phyloP scores from a whole-genome alignment of 2,113 vertebrate species.

The Malaclemys terrapin region DNA sequence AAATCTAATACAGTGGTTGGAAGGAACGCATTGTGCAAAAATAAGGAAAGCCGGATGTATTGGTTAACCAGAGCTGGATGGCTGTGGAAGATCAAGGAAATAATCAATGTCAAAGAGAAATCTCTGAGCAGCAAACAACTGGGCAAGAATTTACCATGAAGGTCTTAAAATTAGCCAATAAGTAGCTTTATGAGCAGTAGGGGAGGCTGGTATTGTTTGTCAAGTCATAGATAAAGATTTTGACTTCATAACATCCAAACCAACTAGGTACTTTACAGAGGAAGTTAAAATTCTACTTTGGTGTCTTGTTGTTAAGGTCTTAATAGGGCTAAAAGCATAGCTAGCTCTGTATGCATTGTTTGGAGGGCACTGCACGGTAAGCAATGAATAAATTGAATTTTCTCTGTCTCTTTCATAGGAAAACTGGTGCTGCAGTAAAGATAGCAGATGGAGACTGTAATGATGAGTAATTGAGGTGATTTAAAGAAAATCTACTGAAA shows the following conservation, averaged over 20 bases:
- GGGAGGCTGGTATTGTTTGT: neutral
- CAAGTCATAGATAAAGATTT: neutral
- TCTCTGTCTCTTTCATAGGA: neutral
- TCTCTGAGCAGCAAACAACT: neutral
- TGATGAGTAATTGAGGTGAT: conserved; percentile 28
- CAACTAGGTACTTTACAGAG: neutral
- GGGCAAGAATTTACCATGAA: neutral
- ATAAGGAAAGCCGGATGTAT: neutral
- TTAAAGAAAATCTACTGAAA: conserved; percentile 29
- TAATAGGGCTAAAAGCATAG: neutral
- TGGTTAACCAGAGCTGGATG: neutral
- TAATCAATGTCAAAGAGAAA: neutral
- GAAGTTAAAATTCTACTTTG: neutral
- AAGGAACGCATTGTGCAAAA: neutral
- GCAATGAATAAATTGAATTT: neutral
- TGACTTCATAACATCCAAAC: neutral
- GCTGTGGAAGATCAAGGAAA: neutral
- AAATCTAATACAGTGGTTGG: neutral
- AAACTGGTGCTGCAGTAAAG: conserved; percentile 7
- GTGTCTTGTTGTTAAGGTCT: neutral
- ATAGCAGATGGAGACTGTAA: conserved; percentile 30
- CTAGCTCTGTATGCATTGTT: conserved; percentile 1
- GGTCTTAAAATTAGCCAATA: neutral
- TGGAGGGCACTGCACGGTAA: neutral
- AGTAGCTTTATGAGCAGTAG: neutral